phyloP scores from a whole-genome alignment of 2,797 vertebrate genomes.

The Molossus alvarezi region DNA sequence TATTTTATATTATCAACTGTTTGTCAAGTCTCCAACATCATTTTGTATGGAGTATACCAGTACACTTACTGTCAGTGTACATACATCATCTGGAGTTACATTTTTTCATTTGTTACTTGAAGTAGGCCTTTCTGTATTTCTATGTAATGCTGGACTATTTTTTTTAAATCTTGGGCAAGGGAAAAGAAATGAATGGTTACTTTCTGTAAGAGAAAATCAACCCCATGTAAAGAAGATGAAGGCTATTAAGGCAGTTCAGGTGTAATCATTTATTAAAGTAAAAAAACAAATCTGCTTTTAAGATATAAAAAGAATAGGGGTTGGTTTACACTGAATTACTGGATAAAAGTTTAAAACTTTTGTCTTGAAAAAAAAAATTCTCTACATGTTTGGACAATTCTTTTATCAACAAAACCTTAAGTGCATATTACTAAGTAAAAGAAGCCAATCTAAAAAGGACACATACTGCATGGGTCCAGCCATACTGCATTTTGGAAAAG shows the following conservation, averaged over 20 bases:
- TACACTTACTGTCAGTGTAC: no score
- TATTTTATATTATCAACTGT: neutral
- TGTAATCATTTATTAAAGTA: neutral
- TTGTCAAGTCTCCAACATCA: neutral
- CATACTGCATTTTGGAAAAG: neutral
- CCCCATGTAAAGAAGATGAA: neutral
- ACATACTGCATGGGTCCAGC: neutral
- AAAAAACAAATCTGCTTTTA: neutral
- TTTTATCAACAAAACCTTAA: neutral
- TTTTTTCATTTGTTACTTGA: no score
- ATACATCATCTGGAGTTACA: no score
- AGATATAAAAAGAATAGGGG: neutral
- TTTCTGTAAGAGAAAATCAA: conserved; percentile 28
- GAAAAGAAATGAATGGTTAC: neutral
- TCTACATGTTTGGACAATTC: neutral
- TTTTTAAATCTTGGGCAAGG: no score
- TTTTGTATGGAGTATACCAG: neutral
- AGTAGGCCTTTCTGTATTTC: no score
- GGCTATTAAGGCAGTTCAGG: neutral
- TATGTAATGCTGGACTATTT: no score
- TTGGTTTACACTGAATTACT: neutral
- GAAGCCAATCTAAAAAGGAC: neutral
- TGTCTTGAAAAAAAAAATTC: neutral
- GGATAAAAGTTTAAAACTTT: neutral
- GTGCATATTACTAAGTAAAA: neutral